Evolutionary conservation across 1,140 invertebrate species (phyloP).

Genomic region (Stegodyphus mimosarum): DNA sequence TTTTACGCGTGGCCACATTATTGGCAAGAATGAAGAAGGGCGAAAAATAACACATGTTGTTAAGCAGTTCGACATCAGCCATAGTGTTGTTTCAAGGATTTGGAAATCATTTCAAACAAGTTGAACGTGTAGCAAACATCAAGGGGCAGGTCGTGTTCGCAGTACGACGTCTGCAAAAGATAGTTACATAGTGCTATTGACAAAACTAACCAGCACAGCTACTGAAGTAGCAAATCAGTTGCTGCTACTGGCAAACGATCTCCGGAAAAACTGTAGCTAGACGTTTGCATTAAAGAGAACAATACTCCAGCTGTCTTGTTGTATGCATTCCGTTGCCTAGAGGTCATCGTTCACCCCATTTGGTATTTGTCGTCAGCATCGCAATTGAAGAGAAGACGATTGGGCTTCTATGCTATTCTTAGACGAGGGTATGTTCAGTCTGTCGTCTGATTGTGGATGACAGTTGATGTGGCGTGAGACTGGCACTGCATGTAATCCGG

Average conservation of each 20-base stretch:
- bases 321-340: background rate
- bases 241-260: background rate
- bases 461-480: no score
- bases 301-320: background rate
- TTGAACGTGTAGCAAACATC: background rate
- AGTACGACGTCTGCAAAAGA: background rate
- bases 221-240: no score
- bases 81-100: background rate
- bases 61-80: slow-evolving; percentile 10
- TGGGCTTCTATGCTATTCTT: background rate
- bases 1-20: background rate
- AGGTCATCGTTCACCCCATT: background rate
- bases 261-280: background rate
- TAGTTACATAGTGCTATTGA: background rate
- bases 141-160: background rate
- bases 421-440: background rate
- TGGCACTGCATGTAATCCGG: no score
- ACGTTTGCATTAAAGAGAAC: background rate
- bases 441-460: background rate
- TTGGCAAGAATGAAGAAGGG: slow-evolving; percentile 12
- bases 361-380: background rate
- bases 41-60: no score
- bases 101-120: no score
- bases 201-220: background rate
- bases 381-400: background rate